Conservation (phyloP, 2,113 vertebrate species). For the Channa maculata region DNA sequence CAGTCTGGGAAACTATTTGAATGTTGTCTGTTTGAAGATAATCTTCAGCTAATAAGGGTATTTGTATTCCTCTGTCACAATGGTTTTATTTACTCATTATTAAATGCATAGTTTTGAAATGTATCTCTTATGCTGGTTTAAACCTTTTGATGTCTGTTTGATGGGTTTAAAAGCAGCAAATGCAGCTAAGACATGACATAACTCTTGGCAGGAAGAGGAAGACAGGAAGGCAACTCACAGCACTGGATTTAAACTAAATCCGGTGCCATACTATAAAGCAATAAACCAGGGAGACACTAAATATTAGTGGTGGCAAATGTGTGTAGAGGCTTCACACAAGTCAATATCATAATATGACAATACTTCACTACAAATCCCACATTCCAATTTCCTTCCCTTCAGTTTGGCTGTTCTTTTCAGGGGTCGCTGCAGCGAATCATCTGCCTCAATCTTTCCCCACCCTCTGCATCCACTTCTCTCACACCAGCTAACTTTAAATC, state of each 20-base stretch:
- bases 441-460: too few species aligned
- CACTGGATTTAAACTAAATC: neutral
- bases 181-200: conserved; percentile 11
- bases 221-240: conserved; percentile 2
- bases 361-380: too few species aligned
- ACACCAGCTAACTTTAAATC: too few species aligned
- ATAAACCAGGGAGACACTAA: neutral
- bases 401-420: too few species aligned
- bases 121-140: neutral
- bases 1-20: conserved; percentile 44
- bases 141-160: conserved; percentile 20
- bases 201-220: neutral
- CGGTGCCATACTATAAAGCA: conserved; percentile 16
- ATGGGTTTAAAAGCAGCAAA: conserved; percentile 36
- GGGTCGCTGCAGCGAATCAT: too few species aligned
- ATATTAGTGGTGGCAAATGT: neutral
- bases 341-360: too few species aligned
- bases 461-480: too few species aligned
- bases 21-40: conserved; percentile 63
- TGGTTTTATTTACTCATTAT: conserved; percentile 55
- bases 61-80: conserved; percentile 64
- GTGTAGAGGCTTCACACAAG: neutral
- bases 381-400: too few species aligned
- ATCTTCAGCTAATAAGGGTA: conserved; percentile 66
- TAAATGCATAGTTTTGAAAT: conserved; percentile 56